A percentile compares a stretch with the other conserved stretches of the same genome.
Conservation (phyloP, 1,140 invertebrate genomes). For the Ganaspis sp. region DNA sequence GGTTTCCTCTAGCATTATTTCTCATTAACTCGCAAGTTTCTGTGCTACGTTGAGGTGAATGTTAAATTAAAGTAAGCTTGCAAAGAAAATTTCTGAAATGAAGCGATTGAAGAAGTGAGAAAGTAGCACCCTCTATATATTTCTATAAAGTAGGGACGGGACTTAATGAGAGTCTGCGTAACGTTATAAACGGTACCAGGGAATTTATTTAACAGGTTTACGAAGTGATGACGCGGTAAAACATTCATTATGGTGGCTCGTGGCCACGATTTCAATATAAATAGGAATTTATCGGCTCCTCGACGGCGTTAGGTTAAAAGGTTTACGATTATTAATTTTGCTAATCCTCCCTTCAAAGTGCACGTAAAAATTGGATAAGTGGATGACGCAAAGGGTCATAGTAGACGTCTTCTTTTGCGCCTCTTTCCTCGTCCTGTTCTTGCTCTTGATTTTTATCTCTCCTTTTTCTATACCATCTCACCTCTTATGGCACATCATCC, state of each 20-base stretch:
- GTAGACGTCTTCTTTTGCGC: conserved; percentile 43
- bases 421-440: conserved; percentile 36
- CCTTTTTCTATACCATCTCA: conserved; percentile 32
- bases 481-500: not conserved
- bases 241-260: conserved; percentile 67
- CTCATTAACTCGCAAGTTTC: not conserved
- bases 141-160: not conserved
- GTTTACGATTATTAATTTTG: conserved; percentile 74
- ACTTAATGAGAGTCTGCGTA: conserved; percentile 53
- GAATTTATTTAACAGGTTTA: conserved; percentile 72
- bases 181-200: conserved; percentile 49
- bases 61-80: not conserved
- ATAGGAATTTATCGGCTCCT: conserved; percentile 70
- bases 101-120: conserved; percentile 24
- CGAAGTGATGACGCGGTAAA: conserved; percentile 73
- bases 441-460: not conserved
- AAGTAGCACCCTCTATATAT: not conserved
- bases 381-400: conserved; percentile 30
- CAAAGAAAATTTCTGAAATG: not conserved
- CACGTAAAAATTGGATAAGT: conserved; percentile 38
- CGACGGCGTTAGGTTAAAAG: conserved; percentile 66
- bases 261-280: conserved; percentile 70
- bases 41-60: not conserved
- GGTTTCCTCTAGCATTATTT: conserved; percentile 7
- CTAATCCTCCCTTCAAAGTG: conserved; percentile 63